These are phyloP conservation scores for Rana temporaria DNA, from an alignment of 2,113 vertebrate genomes.

Conservation along the genomic window DNA sequence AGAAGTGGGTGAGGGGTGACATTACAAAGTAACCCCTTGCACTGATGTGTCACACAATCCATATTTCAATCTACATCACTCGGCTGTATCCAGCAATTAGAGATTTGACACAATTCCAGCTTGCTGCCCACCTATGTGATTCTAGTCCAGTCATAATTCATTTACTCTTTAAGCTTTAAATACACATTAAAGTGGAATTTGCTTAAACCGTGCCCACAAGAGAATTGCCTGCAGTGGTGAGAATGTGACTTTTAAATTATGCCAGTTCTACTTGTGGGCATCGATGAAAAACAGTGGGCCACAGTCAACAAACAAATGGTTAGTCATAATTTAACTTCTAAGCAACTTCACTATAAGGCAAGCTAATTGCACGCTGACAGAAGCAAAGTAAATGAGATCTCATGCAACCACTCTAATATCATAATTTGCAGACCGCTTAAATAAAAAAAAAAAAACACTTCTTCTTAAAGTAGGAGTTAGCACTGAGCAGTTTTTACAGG, in stretches of 20 bases:
- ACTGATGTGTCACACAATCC: neutral
- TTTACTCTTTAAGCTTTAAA: neutral
- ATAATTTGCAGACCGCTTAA: too few species aligned
- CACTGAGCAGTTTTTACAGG: too few species aligned
- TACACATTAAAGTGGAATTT: neutral
- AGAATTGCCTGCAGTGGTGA: neutral
- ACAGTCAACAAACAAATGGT: neutral
- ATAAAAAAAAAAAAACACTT: too few species aligned
- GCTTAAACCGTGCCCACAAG: neutral
- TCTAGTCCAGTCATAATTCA: neutral
- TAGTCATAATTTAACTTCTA: neutral
- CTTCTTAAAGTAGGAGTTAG: too few species aligned
- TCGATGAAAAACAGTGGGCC: neutral
- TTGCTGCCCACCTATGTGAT: neutral
- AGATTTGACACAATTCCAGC: neutral
- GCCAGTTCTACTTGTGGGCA: neutral
- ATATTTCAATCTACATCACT: neutral
- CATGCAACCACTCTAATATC: too few species aligned
- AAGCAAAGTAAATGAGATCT: too few species aligned
- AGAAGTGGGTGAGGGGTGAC: conserved; percentile 48
- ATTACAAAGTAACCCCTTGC: conserved; percentile 11
- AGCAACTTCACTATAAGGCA: too few species aligned
- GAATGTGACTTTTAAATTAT: neutral
- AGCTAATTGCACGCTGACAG: too few species aligned
- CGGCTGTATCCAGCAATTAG: neutral